Conservation (phyloP, 2,888 invertebrate species). For the Oegoconia quadripuncta region DNA sequence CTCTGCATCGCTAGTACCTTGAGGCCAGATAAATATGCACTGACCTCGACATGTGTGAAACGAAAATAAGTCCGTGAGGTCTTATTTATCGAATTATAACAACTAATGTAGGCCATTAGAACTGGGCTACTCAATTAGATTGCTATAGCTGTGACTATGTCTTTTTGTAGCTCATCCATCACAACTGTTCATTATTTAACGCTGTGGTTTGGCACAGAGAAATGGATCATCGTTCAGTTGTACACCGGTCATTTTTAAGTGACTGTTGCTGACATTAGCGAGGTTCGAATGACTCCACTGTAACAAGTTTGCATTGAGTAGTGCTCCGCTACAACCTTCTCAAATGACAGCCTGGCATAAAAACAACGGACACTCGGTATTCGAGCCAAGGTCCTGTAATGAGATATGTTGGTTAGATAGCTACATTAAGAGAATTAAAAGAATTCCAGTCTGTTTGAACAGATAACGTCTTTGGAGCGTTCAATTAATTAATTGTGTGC, state of each 20-base stretch:
- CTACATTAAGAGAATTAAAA: conserved; percentile 56
- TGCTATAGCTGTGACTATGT: too few species aligned
- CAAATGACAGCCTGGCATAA: conserved; percentile 70
- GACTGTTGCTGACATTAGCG: conserved; percentile 32
- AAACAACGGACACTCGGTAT: conserved; percentile 74
- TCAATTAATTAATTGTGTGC: conserved; percentile 39
- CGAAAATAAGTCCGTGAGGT: too few species aligned
- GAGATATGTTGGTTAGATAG: conserved; percentile 70
- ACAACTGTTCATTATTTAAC: too few species aligned
- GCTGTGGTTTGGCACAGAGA: conserved; percentile 21
- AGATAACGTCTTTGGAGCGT: conserved; percentile 41
- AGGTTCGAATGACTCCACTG: conserved; percentile 21
- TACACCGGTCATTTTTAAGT: conserved; percentile 36
- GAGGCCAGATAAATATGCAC: too few species aligned
- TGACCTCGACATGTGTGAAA: too few species aligned
- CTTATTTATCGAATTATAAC: too few species aligned
- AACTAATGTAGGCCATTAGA: too few species aligned
- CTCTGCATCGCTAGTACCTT: too few species aligned
- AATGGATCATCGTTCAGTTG: conserved; percentile 32
- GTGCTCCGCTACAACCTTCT: conserved; percentile 68
- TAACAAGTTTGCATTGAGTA: conserved; percentile 73
- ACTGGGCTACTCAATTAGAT: too few species aligned
- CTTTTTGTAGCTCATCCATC: too few species aligned
- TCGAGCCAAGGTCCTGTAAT: conserved; percentile 75
- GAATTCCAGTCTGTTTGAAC: conserved; percentile 46